Evolutionary conservation across 1,140 invertebrate genomes (phyloP), one percentile per base, ranked within the genome.

Genomic region (Ladona fulva): DNA sequence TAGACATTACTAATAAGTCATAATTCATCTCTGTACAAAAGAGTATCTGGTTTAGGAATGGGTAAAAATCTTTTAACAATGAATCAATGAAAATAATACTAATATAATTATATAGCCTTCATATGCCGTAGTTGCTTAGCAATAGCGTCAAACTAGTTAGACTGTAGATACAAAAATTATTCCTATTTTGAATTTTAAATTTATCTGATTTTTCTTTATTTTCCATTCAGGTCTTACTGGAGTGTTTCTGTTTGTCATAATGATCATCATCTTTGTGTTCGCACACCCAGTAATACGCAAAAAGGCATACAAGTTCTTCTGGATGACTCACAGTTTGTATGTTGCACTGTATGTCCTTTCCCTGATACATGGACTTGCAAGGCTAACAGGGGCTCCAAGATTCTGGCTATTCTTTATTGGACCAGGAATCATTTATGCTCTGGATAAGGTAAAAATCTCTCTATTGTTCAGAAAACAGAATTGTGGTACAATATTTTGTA

Each of bases 331-430:
- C 84, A 94, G 95, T 24, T 89, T 99, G 0, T 97, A 99, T 82
- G 90, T 98, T 37, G 83, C 94, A 0, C 86, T 99, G 1, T 99
- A 99, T 83, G 90, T 94, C 0, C 85, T 99, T 10, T 94, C 92
- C 80, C 86, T 99, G 42, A 90, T 99, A 59, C 98, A 99, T 81
- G 98, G 98, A 0, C 86, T 98, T n/a, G 96, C 96, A 0, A 89
- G 96, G 77, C 87, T 99, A 42, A 98, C 97, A 0, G 97, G 96
- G 0, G 92, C 95, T 10, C 95, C 94, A 0, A 86, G 94, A 79
- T 99, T 99, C 86, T 98, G 95, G 94, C 91, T 97, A 80, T 99
- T 98, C 85, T 98, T 99, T 82, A 87, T 97, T 24, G 94, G 92
- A 14, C 98, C 98, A 0, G 96, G 95, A 0, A 91, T 96, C 73